Conservation (phyloP, 2,888 invertebrate species). For the Cheilosia soror region DNA sequence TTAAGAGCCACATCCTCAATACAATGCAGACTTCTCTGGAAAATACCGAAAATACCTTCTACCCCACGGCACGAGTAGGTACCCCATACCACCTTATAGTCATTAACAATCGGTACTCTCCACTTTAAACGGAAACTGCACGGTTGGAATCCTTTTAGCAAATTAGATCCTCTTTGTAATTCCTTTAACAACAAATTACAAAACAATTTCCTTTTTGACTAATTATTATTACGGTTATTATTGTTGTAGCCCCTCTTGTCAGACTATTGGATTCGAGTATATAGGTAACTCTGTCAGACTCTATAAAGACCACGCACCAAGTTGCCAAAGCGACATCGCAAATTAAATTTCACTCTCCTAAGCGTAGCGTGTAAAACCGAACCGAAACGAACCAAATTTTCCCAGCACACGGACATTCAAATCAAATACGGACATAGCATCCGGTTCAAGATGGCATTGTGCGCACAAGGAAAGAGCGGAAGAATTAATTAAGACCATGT, state of each 20-base stretch:
- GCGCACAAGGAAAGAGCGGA: constrained; percentile 15
- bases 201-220: constrained; percentile 67
- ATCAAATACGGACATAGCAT: constrained; percentile 25
- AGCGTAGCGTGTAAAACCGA: not conserved
- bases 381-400: constrained; percentile 3
- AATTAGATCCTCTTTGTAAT: constrained; percentile 64
- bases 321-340: constrained; percentile 64
- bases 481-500: constrained; percentile 69
- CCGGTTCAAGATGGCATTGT: constrained; percentile 47
- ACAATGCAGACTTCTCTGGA: no score
- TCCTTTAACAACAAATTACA: constrained; percentile 70
- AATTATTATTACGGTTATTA: constrained; percentile 68
- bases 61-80: no score
- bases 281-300: not conserved
- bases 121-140: constrained; percentile 18
- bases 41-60: no score
- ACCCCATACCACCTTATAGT: no score
- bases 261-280: constrained; percentile 27
- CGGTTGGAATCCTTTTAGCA: constrained; percentile 64
- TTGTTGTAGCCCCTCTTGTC: constrained; percentile 33
- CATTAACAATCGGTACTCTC: constrained; percentile 3
- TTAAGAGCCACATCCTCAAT: no score
- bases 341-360: constrained; percentile 56
- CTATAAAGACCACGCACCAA: constrained; percentile 30
- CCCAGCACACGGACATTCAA: constrained; percentile 45